phyloP scores from a whole-genome alignment of 2,888 invertebrate genomes.

The Drosophila acutilabella region DNA sequence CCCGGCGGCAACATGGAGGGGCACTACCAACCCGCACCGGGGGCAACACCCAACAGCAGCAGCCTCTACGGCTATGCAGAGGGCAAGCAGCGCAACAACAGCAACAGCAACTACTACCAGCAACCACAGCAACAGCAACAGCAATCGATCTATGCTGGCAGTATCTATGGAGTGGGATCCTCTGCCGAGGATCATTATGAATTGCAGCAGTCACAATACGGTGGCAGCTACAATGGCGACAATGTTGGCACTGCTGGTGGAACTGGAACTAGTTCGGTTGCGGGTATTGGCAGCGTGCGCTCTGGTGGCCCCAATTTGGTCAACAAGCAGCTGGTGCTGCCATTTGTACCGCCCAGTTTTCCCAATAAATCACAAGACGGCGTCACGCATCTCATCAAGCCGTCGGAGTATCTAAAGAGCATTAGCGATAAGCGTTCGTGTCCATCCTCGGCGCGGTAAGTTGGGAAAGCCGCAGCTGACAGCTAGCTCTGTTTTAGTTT shows the following conservation, averaged over 20 bases:
- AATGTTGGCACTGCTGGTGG: constrained; percentile 25
- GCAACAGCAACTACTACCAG: constrained; percentile 45
- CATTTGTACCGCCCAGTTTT: constrained; percentile 96
- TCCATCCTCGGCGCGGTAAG: constrained; percentile 86
- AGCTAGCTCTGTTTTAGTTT: constrained; percentile 10
- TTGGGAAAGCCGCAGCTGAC: constrained; percentile 48
- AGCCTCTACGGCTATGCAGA: constrained; percentile 66
- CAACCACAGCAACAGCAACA: constrained; percentile 66
- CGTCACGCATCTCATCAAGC: constrained; percentile 94
- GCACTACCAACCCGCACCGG: constrained; percentile 39
- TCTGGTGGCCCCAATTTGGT: constrained; percentile 88
- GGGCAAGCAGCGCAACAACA: constrained; percentile 60
- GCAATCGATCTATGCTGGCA: constrained; percentile 70
- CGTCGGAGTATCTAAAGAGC: constrained; percentile 95
- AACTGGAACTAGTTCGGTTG: constrained; percentile 1
- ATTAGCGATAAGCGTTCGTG: constrained; percentile 88
- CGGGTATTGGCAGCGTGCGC: constrained; percentile 57
- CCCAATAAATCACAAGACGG: constrained; percentile 89
- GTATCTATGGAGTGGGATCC: constrained; percentile 68
- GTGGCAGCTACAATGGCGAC: constrained; percentile 59
- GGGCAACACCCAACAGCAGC: constrained; percentile 14
- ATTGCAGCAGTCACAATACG: constrained; percentile 82
- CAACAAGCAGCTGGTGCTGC: constrained; percentile 93
- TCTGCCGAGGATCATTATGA: constrained; percentile 83
- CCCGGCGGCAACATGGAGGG: constrained; percentile 34